These are phyloP conservation scores for Congeria kusceri DNA, from an alignment of 2,888 invertebrate species.

Conservation along the genomic window DNA sequence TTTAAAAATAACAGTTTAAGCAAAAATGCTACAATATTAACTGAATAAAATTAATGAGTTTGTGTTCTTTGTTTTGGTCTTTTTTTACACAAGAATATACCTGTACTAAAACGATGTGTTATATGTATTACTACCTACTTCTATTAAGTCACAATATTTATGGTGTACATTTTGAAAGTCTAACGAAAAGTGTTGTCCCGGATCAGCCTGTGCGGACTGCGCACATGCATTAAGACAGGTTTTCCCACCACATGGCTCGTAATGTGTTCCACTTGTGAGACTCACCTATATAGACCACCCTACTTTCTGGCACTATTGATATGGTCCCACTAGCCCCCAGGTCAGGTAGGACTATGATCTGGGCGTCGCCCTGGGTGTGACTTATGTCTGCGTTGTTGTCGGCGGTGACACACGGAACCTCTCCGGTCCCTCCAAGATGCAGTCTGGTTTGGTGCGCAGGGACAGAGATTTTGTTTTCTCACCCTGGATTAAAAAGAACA, in stretches of 20 bases:
- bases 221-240: background rate
- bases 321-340: conserved; percentile 81
- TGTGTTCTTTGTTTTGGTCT: no score
- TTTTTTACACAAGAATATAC: no score
- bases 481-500: conserved; percentile 66
- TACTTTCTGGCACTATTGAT: conserved; percentile 72
- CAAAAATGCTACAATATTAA: no score
- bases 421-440: conserved; percentile 81
- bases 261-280: no score
- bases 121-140: no score
- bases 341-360: conserved; percentile 80
- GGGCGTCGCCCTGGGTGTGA: conserved; percentile 76
- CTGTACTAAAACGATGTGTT: no score
- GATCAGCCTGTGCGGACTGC: no score
- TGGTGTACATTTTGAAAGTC: no score
- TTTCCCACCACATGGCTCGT: background rate
- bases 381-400: conserved; percentile 83
- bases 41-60: no score
- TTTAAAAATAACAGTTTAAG: no score
- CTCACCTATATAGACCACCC: conserved; percentile 69
- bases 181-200: no score
- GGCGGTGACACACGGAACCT: conserved; percentile 80
- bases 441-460: conserved; percentile 78
- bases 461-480: conserved; percentile 74
- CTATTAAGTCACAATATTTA: no score